These are phyloP conservation scores for Tetrapedia diversipes DNA, from an alignment of 2,888 invertebrate species.

Conservation along the genomic window DNA sequence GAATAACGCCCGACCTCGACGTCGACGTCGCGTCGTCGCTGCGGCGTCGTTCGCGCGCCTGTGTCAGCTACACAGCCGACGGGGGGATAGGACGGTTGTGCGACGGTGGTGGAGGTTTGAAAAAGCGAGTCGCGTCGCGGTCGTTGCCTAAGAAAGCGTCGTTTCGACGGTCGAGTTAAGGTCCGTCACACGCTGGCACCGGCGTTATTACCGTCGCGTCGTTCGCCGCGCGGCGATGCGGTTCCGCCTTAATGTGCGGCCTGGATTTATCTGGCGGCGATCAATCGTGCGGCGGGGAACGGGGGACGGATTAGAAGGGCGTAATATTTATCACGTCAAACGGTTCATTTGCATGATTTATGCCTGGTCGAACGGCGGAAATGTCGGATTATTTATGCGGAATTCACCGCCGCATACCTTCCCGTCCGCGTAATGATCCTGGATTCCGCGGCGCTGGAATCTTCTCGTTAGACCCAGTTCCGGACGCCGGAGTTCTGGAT, in stretches of 20 bases:
- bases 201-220: conserved; percentile 41
- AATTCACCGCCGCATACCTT: conserved; percentile 56
- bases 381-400: conserved; percentile 72
- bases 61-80: conserved; percentile 70
- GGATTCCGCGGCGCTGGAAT: conserved; percentile 61
- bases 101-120: conserved; percentile 76
- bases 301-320: conserved; percentile 73
- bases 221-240: conserved; percentile 49
- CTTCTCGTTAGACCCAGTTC: conserved; percentile 35
- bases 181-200: conserved; percentile 62
- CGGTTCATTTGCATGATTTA: conserved; percentile 81
- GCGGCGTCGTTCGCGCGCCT: conserved; percentile 69
- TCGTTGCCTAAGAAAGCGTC: conserved; percentile 73
- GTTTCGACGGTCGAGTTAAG: conserved; percentile 79
- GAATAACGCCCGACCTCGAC: conserved; percentile 41
- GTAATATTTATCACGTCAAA: conserved; percentile 81
- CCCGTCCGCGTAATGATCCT: conserved; percentile 48
- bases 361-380: conserved; percentile 73
- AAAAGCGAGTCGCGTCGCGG: conserved; percentile 75
- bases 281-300: conserved; percentile 77
- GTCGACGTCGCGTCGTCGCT: background rate
- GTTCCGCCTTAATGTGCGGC: conserved; percentile 78
- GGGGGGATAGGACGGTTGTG: conserved; percentile 72
- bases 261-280: conserved; percentile 80
- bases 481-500: background rate